Base-by-base conservation (phyloP, 2,888 invertebrate genomes). In the Athrips mouffetella region DNA sequence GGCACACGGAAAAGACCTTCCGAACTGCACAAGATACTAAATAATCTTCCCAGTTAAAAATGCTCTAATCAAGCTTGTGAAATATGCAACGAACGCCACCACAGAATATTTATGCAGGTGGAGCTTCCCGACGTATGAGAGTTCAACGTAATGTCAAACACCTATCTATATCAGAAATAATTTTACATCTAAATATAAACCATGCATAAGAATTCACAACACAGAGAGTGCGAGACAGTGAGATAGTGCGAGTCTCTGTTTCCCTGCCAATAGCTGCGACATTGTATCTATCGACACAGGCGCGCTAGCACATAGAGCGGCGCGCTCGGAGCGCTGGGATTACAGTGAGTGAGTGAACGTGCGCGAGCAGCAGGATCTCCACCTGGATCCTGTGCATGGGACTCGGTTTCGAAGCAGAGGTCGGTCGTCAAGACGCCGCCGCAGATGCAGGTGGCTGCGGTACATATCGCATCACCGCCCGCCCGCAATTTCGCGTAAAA, bases 121-220 rank as follows among this genome's bases (percentile, higher is more conserved):
- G 83, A 85, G 65, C 77, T 78, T 76, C 80, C 84, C 83, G 77
- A 80, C 83, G 84, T 83, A 85, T 86, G 84, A 85, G 86, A 87
- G 87, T 87, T 87, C 87, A 87, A 85, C 86, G 86, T 87, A 86
- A 87, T 87, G 87, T 86, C 87, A 87, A 87, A 86, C 86, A 86
- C 86, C 85, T 86, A 87, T 86, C 85, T 86, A 84, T 85, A 85
- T 84, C 86, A 83, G 85, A 87, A 87, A 87, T 86, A 87, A 87
- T 86, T 85, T 84, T 77, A 71, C 69, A 54, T 77, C 87, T 87
- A 87, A 85, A 85, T 85, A 83, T 87, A 86, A 81, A 81, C 77
- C 78, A 76, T 83, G 85, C 86, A 85, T 85, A 86, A 86, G 86
- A 87, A 87, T 87, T 85, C 84, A 87, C 87, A 87, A 87, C 87